phyloP scores from a whole-genome alignment of 1,140 invertebrate genomes.

The Drosophila ficusphila region DNA sequence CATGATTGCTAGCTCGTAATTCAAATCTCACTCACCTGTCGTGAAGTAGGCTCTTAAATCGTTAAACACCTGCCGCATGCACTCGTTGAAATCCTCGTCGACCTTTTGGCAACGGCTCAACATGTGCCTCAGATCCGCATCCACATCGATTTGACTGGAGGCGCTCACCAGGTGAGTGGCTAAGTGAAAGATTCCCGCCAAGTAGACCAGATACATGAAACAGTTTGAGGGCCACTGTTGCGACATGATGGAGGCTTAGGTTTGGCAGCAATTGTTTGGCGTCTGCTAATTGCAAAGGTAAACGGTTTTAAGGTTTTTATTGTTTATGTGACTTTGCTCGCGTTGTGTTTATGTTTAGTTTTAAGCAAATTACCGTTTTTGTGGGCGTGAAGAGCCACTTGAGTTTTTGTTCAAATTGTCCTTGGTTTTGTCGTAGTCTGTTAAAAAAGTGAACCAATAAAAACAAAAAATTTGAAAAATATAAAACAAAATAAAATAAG shows the following conservation, averaged over 20 bases:
- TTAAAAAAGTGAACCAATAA: no score
- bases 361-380: conserved; percentile 1
- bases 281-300: conserved; percentile 44
- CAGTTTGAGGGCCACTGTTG: conserved; percentile 52
- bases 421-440: conserved; percentile 26
- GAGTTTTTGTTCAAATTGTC: conserved; percentile 20
- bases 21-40: conserved; percentile 85
- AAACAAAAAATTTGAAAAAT: no score
- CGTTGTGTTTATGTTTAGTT: conserved; percentile 18
- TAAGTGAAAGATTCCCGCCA: conserved; percentile 3
- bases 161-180: conserved; percentile 12
- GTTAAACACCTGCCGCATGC: conserved; percentile 90
- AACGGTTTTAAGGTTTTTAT: conserved; percentile 19
- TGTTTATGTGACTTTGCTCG: conserved; percentile 8
- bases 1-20: background rate
- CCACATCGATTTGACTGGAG: conserved; percentile 64
- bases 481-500: no score
- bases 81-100: conserved; percentile 88
- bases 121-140: conserved; percentile 64
- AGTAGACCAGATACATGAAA: conserved; percentile 8
- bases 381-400: conserved; percentile 11
- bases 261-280: background rate
- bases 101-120: conserved; percentile 87
- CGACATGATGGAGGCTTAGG: conserved; percentile 37
- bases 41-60: conserved; percentile 89